Evolutionary conservation across 2,888 invertebrate genomes (phyloP), one percentile per base, ranked within the genome.

Genomic region (Ecdyonurus torrentis): DNA sequence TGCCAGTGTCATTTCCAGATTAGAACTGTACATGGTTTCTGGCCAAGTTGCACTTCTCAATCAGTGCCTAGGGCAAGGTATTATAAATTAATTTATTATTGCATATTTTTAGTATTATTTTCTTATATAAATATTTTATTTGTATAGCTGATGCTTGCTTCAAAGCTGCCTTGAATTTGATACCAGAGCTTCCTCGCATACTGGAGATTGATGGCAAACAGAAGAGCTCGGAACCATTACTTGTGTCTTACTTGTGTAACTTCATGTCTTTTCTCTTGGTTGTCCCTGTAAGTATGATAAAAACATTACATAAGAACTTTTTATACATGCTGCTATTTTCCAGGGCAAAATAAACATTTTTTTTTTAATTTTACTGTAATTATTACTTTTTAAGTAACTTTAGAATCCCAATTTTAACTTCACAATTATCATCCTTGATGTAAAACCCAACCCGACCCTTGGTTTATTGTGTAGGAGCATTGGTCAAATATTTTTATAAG

Each of bases 51-150:
- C 95, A 23, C 78, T 96, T 65, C 80, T 89, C 63, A 94, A 93
- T 78, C 85, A 88, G 70, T 95, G 95, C 73, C 81, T 92, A 63
- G 93, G 93, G 58, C 96, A 96, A 83, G 90, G 91, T 90, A 74
- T 68, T 58, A 15, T 58, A 19, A 58, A 58, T 58, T 10, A 52
- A n/a, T n/a, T 15, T 52, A 52, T 15, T 52, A 52, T n/a, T 15
- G 52, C 10, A 10, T n/a, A n/a, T n/a, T n/a, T n/a, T 15, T 18
- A 59, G 24, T 23, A n/a, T 23, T 18, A 15, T 10, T 24, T 59
- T 59, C 15, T 59, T 59, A 59, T 59, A 19, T 24, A 24, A 19
- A 59, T 23, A 24, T 24, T 23, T 59, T 18, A 19, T 59, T 23
- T 59, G 7, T 55, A 70, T 71, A 91, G 95, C 91, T 64, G 96